Evolutionary conservation across 1,140 invertebrate species (phyloP).

Genomic region (Tetragonula clypearis): DNA sequence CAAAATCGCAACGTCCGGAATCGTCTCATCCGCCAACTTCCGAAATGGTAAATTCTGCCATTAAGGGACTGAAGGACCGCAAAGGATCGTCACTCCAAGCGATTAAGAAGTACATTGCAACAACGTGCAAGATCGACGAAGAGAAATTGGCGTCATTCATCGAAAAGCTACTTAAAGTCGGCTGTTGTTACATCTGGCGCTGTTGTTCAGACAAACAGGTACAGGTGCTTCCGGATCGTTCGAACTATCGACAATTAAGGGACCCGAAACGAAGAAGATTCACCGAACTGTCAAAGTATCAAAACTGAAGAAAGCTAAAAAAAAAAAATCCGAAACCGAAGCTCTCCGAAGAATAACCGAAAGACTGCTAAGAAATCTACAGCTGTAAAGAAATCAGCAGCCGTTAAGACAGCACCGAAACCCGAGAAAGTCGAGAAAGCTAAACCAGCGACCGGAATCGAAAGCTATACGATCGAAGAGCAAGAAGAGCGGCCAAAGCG

Average conservation of each 20-base stretch:
- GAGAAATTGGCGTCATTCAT: constrained; percentile 63
- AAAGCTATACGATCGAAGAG: constrained; percentile 47
- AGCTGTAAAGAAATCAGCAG: constrained; percentile 37
- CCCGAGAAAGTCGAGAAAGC: constrained; percentile 33
- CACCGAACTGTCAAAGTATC: neutral
- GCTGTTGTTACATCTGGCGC: constrained; percentile 56
- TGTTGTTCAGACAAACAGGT: constrained; percentile 60
- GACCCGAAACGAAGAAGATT: constrained; percentile 20
- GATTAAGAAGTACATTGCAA: constrained; percentile 59
- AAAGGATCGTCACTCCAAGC: constrained; percentile 69
- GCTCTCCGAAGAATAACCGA: constrained; percentile 15
- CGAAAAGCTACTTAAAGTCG: constrained; percentile 49
- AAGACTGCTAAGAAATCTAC: constrained; percentile 30
- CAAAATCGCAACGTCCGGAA: constrained; percentile 1
- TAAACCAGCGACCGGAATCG: constrained; percentile 14
- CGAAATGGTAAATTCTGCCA: constrained; percentile 60
- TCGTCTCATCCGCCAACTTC: constrained; percentile 57
- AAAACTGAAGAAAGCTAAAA: neutral
- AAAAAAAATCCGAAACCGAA: constrained; percentile 37
- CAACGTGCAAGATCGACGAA: constrained; percentile 59
- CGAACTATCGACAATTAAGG: constrained; percentile 35
- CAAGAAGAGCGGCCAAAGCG: constrained; percentile 55
- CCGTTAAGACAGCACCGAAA: constrained; percentile 31
- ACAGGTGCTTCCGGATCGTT: constrained; percentile 65
- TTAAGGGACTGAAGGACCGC: constrained; percentile 60